Evolutionary conservation across 2,113 vertebrate genomes (phyloP).

Genomic region (Dromiciops gliroides): DNA sequence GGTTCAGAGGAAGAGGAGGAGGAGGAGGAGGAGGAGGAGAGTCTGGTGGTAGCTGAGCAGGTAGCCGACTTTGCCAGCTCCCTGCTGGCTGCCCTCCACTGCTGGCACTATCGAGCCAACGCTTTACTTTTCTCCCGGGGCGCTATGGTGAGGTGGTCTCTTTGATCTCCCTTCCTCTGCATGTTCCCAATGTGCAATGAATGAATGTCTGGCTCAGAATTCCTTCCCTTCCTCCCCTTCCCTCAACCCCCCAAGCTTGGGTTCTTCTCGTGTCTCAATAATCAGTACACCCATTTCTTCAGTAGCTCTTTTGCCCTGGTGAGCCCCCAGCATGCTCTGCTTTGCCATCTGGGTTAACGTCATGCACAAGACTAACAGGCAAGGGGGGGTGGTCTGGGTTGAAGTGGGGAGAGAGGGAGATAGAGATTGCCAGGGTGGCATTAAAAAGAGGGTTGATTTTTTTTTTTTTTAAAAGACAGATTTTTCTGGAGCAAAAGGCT

Average conservation of each 20-base stretch:
- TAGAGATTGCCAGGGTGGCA: not conserved
- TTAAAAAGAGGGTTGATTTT: not conserved
- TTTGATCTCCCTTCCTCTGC: conserved; percentile 74
- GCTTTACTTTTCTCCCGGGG: conserved; percentile 94
- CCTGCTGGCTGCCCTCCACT: conserved; percentile 93
- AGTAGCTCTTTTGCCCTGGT: conserved; percentile 41
- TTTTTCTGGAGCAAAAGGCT: not conserved
- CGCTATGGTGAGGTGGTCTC: conserved; percentile 93
- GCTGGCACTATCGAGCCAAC: conserved; percentile 94
- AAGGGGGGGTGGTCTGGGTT: not conserved
- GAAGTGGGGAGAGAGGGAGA: not conserved
- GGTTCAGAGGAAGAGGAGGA: conserved; percentile 81
- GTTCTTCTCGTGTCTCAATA: conserved; percentile 5
- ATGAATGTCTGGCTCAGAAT: conserved; percentile 49
- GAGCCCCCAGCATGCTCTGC: conserved; percentile 67
- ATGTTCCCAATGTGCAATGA: conserved; percentile 66
- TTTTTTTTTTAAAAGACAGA: not conserved
- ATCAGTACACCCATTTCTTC: conserved; percentile 34
- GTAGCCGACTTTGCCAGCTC: conserved; percentile 95
- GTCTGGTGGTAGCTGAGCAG: conserved; percentile 92
- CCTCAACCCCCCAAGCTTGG: not conserved
- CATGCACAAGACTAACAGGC: conserved; percentile 16
- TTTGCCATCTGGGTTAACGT: conserved; percentile 8
- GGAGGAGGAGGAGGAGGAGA: conserved; percentile 88
- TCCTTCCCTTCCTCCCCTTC: conserved; percentile 17